Percentiles rank a stretch among this genome's conserved stretches.
These are phyloP conservation scores for Microctenopoma steveboyesi DNA, from an alignment of 2,797 vertebrate species.

Conservation along the genomic window DNA sequence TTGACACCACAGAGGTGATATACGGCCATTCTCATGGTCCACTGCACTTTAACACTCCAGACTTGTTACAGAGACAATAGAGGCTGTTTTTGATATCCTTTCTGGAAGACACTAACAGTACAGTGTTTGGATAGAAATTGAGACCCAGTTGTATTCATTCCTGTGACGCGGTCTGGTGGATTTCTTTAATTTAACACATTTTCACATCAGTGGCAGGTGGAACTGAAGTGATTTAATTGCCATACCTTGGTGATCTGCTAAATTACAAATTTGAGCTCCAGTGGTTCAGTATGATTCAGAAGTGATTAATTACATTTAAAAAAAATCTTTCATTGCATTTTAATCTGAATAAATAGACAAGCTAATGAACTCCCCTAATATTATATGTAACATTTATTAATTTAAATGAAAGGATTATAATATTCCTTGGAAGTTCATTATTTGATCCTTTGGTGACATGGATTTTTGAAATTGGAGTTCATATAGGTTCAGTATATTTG, in stretches of 20 bases:
- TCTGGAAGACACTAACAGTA: slow-evolving; percentile 51
- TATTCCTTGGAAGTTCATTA: no score
- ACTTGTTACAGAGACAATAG: slow-evolving; percentile 72
- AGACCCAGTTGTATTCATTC: slow-evolving; percentile 59
- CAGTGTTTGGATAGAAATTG: slow-evolving; percentile 50
- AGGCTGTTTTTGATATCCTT: slow-evolving; percentile 78
- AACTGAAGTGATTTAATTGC: slow-evolving; percentile 58
- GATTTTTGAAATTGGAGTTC: no score
- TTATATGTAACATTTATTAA: neutral
- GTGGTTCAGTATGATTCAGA: slow-evolving; percentile 28
- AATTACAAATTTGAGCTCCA: slow-evolving; percentile 37
- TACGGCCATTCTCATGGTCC: slow-evolving; percentile 63
- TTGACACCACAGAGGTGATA: slow-evolving; percentile 70
- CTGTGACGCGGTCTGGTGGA: slow-evolving; percentile 52
- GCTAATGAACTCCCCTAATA: neutral
- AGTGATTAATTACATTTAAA: slow-evolving; percentile 33
- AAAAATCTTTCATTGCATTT: slow-evolving; percentile 15
- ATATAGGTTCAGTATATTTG: no score
- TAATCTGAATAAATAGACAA: slow-evolving; percentile 16
- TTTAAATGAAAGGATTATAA: no score
- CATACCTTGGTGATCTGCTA: slow-evolving; percentile 31
- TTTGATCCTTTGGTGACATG: no score
- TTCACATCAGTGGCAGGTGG: slow-evolving; percentile 42
- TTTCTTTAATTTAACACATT: slow-evolving; percentile 66
- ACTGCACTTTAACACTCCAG: slow-evolving; percentile 72